Percentiles rank a stretch among this genome's conserved stretches.
phyloP scores from a whole-genome alignment of 2,888 invertebrate species.

The Callosobruchus maculatus region DNA sequence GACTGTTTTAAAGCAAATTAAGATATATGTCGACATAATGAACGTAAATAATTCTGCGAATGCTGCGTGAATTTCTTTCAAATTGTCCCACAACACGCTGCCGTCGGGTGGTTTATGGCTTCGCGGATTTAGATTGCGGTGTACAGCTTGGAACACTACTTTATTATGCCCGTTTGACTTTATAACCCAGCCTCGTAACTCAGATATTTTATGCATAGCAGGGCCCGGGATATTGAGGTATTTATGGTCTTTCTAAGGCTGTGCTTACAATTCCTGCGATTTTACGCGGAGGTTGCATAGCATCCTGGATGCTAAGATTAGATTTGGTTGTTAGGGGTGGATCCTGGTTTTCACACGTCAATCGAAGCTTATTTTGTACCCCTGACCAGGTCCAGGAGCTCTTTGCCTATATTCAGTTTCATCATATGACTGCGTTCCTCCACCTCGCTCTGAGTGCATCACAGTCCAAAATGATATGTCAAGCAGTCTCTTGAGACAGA shows the following conservation, averaged over 20 bases:
- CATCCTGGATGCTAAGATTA: too few relatives aligned
- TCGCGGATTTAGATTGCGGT: not conserved
- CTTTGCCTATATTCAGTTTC: too few relatives aligned
- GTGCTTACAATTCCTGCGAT: not conserved
- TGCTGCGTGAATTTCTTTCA: not conserved
- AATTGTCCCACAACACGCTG: not conserved
- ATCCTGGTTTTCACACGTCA: too few relatives aligned
- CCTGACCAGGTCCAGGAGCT: too few relatives aligned
- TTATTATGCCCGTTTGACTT: not conserved
- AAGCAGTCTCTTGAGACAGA: too few relatives aligned
- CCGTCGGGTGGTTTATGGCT: not conserved
- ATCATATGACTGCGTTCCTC: too few relatives aligned
- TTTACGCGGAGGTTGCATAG: too few relatives aligned
- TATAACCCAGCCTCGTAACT: not conserved
- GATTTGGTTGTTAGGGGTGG: too few relatives aligned
- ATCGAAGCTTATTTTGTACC: too few relatives aligned
- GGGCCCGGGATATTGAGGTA: not conserved
- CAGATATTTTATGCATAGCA: not conserved
- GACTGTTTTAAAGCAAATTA: conserved; percentile 1
- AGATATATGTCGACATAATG: not conserved
- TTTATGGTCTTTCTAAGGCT: not conserved
- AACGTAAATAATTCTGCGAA: not conserved
- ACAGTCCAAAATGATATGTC: too few relatives aligned
- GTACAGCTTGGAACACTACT: not conserved
- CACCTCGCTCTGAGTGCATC: too few relatives aligned